Evolutionary conservation across 2,113 vertebrate species (phyloP), one percentile per base, ranked within the genome.

Genomic region (Rallus limicola): DNA sequence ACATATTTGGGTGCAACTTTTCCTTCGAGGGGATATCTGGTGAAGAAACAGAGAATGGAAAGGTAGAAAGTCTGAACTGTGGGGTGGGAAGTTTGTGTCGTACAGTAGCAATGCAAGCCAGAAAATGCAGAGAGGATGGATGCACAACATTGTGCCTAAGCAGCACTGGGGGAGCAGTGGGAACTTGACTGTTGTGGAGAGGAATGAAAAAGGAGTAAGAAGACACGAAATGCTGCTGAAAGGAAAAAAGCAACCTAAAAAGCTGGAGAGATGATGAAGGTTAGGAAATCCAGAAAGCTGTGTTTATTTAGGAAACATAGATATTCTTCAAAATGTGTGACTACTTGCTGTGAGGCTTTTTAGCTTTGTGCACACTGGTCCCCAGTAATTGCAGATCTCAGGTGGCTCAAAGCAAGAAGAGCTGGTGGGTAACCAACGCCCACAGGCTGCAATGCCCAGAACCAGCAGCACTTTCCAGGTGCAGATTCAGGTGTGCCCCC

Each of bases 31-130:
- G 3, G 20, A 15, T 6, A 10, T 48, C 53, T 55, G 17, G 11
- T 60, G 20, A 71, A 63, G 40, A 83, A 81, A 6, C 5, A 42
- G 52, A 50, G 31, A 56, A 82, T 17, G 9, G n/a, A 70, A 91
- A 62, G 53, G 31, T 1, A n/a, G 16, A 16, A 56, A 44, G 1
- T 46, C 9, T 46, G 28, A 82, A 33, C 16, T 15, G 18, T 24
- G 16, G 40, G 4, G 4, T 50, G 16, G 6, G 33, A 34, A 46
- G 12, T 28, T 62, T 34, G 9, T 50, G 26, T 18, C 0, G 0
- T 75, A 18, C 10, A 20, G 25, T 12, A 63, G 15, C 5, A 5
- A 24, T 7, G 33, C 15, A 46, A 86, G 15, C 26, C 25, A 79
- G 11, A 11, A 67, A 44, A n/a, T 1, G 1, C 2, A 74, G 36